Evolutionary conservation across 1,140 invertebrate genomes (phyloP).

Genomic region (Diabrotica virgifera): DNA sequence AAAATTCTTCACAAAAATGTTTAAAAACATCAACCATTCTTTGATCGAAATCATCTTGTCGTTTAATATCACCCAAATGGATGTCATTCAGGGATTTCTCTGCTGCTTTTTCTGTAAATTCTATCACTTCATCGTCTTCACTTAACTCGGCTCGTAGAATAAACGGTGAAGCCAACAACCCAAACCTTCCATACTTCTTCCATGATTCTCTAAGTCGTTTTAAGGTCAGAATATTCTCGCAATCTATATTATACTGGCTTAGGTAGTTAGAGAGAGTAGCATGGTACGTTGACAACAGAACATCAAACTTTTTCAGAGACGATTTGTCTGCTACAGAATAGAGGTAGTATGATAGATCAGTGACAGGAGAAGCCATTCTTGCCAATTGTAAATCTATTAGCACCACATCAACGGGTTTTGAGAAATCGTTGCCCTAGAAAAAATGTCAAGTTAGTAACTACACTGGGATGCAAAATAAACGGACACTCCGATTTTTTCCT

Average conservation of each 20-base stretch:
- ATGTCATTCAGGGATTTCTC: slow-evolving; percentile 21
- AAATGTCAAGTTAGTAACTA: too few relatives aligned
- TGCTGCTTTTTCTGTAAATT: slow-evolving; percentile 29
- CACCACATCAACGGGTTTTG: slow-evolving; percentile 31
- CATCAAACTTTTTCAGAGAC: slow-evolving; percentile 49
- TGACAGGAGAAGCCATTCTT: slow-evolving; percentile 56
- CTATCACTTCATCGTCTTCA: slow-evolving; percentile 27
- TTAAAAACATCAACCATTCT: slow-evolving; percentile 27
- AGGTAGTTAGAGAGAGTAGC: slow-evolving; percentile 48
- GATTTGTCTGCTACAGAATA: slow-evolving; percentile 54
- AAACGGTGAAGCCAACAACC: slow-evolving; percentile 20
- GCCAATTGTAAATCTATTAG: slow-evolving; percentile 59
- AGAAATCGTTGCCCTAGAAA: slow-evolving; percentile 20
- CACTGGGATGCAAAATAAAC: too few relatives aligned
- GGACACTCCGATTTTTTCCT: too few relatives aligned
- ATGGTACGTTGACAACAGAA: slow-evolving; percentile 56
- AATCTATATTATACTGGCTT: slow-evolving; percentile 45
- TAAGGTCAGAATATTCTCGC: slow-evolving; percentile 50
- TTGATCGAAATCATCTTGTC: slow-evolving; percentile 24
- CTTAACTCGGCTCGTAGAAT: slow-evolving; percentile 25
- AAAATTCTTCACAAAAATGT: slow-evolving; percentile 30
- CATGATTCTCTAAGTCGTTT: slow-evolving; percentile 48
- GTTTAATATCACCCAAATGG: slow-evolving; percentile 20
- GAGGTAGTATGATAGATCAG: slow-evolving; percentile 58
- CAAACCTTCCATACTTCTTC: slow-evolving; percentile 35